A percentile compares a stretch with the other conserved stretches of the same genome.
Evolutionary conservation across 2,888 invertebrate species (phyloP).

Genomic region (Leucophenga maculata): DNA sequence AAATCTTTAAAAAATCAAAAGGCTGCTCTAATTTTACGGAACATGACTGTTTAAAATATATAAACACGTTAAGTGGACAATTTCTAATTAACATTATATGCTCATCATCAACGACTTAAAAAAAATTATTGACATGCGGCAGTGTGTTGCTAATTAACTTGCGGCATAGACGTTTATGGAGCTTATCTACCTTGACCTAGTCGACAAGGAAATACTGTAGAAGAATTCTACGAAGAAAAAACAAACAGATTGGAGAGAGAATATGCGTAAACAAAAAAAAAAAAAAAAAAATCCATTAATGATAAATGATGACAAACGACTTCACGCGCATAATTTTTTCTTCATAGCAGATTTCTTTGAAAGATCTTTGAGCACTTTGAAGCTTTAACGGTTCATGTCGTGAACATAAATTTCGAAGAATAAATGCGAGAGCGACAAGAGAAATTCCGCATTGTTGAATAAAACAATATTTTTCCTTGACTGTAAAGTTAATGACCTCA

Average conservation of each 20-base stretch:
- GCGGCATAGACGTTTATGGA: not conserved
- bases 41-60: not conserved
- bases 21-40: not conserved
- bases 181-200: conserved; percentile 49
- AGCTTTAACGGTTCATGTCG: conserved; percentile 44
- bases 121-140: not conserved
- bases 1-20: too few species aligned
- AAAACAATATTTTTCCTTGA: too few species aligned
- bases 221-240: not conserved
- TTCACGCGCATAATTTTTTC: not conserved
- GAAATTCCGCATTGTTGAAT: conserved; percentile 38
- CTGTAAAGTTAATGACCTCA: conserved; percentile 50
- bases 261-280: not conserved
- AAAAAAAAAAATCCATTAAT: too few species aligned
- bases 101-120: not conserved
- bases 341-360: not conserved
- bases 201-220: conserved; percentile 29
- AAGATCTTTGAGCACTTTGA: not conserved
- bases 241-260: not conserved
- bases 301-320: conserved; percentile 13
- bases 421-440: conserved; percentile 23
- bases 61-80: not conserved
- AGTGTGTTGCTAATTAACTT: not conserved
- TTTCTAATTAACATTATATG: not conserved
- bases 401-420: conserved; percentile 15